Conservation (phyloP, 2,113 vertebrate genomes). For the Pogonocichla stellata region DNA sequence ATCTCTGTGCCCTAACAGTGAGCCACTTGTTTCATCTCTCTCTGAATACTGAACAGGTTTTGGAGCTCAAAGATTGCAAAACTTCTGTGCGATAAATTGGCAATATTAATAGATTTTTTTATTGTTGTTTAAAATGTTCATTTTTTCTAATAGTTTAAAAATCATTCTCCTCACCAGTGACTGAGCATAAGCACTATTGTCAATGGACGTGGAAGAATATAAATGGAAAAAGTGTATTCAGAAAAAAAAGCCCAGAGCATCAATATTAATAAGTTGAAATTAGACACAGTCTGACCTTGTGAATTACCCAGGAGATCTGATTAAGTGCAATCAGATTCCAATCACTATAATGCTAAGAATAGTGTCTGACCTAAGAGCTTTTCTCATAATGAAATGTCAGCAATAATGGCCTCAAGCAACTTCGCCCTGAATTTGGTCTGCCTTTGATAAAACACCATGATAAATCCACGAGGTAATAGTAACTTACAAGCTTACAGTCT, state of each 20-base stretch:
- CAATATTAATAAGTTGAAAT: slow-evolving; percentile 47
- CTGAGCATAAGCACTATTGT: neutral
- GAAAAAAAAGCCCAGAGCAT: neutral
- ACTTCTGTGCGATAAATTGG: neutral
- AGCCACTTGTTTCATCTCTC: neutral
- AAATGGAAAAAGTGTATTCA: neutral
- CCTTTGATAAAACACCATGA: slow-evolving; percentile 28
- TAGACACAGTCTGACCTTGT: slow-evolving; percentile 21
- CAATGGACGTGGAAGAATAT: neutral
- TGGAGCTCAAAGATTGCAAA: neutral
- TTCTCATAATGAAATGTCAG: slow-evolving; percentile 39
- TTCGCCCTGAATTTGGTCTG: slow-evolving; percentile 51
- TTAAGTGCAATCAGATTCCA: slow-evolving; percentile 52
- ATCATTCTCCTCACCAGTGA: neutral
- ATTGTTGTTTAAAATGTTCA: neutral
- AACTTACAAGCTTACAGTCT: neutral
- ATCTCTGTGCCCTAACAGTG: neutral
- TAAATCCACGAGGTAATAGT: slow-evolving; percentile 11
- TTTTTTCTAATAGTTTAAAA: neutral
- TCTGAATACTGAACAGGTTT: neutral
- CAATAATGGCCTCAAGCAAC: slow-evolving; percentile 32
- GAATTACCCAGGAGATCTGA: slow-evolving; percentile 33
- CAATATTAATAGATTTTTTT: neutral
- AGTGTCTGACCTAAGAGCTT: slow-evolving; percentile 1
- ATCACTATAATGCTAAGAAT: slow-evolving; percentile 1